A percentile compares a stretch with the other conserved stretches of the same genome.
These are phyloP conservation scores for Colinus virginianus DNA, from an alignment of 2,113 vertebrate species.

Conservation along the genomic window DNA sequence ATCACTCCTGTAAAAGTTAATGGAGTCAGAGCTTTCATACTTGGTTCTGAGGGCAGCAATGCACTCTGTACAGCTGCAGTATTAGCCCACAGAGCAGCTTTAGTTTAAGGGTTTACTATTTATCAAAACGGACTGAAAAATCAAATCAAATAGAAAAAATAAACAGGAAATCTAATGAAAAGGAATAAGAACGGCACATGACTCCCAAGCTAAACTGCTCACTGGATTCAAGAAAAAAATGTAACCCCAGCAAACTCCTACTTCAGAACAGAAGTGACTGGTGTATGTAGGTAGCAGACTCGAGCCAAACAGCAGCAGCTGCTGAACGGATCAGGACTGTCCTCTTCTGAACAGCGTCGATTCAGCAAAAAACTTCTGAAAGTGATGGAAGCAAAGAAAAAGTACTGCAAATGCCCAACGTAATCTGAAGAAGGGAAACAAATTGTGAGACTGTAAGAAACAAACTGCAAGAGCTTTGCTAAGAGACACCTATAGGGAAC, in stretches of 20 bases:
- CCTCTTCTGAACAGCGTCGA: background rate
- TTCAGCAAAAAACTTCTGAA: background rate
- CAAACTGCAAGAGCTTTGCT: background rate
- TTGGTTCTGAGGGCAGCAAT: background rate
- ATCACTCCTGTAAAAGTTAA: background rate
- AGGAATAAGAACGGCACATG: background rate
- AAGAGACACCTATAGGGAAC: background rate
- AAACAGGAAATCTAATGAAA: background rate
- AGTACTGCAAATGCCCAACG: background rate
- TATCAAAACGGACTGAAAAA: background rate
- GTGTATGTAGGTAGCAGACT: fast-evolving
- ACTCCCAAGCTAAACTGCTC: background rate
- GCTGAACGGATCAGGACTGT: background rate
- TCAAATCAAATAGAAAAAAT: background rate
- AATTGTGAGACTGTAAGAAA: background rate
- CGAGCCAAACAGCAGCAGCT: background rate
- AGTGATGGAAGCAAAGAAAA: background rate
- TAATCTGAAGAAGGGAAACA: background rate
- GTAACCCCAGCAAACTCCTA: background rate
- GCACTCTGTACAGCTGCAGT: background rate
- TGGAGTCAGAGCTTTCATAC: background rate
- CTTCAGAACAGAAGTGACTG: background rate
- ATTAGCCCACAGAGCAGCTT: background rate
- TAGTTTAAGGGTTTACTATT: background rate
- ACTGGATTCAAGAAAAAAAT: background rate